Percentiles rank a stretch among this genome's conserved stretches.
Evolutionary conservation across 35 echinoderm and acorn worm species (phyloP).

Genomic region (Apostichopus japonicus): DNA sequence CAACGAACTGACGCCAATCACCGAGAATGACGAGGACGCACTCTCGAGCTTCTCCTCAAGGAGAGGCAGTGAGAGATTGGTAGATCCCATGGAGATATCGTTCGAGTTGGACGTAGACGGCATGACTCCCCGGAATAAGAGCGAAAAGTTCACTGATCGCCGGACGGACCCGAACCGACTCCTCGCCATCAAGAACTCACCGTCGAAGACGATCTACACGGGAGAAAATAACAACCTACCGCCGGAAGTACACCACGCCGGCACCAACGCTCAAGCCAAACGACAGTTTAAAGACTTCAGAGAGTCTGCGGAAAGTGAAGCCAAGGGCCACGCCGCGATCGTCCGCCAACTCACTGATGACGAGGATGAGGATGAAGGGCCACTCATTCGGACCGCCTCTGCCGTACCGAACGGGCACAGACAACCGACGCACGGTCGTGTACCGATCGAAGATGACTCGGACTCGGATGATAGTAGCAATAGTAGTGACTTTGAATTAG

Average conservation of each 20-base stretch:
- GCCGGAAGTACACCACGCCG: background rate
- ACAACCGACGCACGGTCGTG: no score
- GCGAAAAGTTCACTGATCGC: background rate
- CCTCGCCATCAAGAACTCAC: slow-evolving; percentile 10
- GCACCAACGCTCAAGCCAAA: background rate
- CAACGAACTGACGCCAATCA: slow-evolving; percentile 55
- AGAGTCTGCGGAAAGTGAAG: background rate
- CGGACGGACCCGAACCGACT: slow-evolving; percentile 7
- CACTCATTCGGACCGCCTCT: background rate
- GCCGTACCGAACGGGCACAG: slow-evolving; percentile 18
- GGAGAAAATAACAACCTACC: background rate
- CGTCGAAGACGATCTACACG: background rate
- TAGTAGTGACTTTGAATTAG: slow-evolving; percentile 43
- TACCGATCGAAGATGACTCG: slow-evolving; percentile 19
- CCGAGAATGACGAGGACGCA: slow-evolving; percentile 50
- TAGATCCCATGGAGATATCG: slow-evolving; percentile 2
- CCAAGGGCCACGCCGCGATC: background rate
- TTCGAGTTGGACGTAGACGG: background rate
- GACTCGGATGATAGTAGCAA: background rate
- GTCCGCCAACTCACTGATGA: background rate
- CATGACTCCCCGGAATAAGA: background rate
- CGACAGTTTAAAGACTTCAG: background rate
- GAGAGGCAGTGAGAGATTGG: slow-evolving; percentile 28
- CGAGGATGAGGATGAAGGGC: no score
- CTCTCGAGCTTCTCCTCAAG: slow-evolving; percentile 15